phyloP scores from a whole-genome alignment of 2,797 vertebrate species.

The Zenarchopterus dispar region DNA sequence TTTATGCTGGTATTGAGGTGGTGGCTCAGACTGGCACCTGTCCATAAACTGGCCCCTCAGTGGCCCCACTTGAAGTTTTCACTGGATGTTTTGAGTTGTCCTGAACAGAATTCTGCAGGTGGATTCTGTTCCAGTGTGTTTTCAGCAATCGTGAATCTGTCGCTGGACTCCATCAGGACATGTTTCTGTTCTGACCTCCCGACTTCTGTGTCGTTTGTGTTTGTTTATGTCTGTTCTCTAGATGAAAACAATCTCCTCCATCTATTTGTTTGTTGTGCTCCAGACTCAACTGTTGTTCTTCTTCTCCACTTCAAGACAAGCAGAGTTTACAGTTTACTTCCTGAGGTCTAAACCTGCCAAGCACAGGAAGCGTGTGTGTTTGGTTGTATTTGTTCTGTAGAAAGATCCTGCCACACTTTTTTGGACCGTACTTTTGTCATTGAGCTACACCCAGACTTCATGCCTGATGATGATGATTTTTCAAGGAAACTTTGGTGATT shows the following conservation, averaged over 20 bases:
- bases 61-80: too few species aligned
- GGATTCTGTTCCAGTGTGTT: too few species aligned
- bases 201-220: conserved; percentile 3
- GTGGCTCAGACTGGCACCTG: too few species aligned
- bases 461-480: too few species aligned
- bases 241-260: conserved; percentile 13
- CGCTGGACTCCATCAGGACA: not conserved
- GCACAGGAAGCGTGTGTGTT: not conserved
- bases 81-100: too few species aligned
- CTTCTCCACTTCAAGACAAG: conserved; percentile 27
- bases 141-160: too few species aligned
- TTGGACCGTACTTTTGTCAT: too few species aligned
- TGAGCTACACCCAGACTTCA: too few species aligned
- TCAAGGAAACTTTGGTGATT: too few species aligned
- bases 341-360: conserved; percentile 48
- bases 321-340: conserved; percentile 56
- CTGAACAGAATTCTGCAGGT: not conserved
- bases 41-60: too few species aligned
- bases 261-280: conserved; percentile 19
- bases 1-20: too few species aligned
- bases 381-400: not conserved
- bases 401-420: not conserved
- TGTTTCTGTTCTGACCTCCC: not conserved
- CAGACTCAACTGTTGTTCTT: conserved; percentile 56
- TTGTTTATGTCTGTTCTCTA: conserved; percentile 39